Conservation (phyloP, 2,113 vertebrate genomes). For the Scartelaos histophorus region DNA sequence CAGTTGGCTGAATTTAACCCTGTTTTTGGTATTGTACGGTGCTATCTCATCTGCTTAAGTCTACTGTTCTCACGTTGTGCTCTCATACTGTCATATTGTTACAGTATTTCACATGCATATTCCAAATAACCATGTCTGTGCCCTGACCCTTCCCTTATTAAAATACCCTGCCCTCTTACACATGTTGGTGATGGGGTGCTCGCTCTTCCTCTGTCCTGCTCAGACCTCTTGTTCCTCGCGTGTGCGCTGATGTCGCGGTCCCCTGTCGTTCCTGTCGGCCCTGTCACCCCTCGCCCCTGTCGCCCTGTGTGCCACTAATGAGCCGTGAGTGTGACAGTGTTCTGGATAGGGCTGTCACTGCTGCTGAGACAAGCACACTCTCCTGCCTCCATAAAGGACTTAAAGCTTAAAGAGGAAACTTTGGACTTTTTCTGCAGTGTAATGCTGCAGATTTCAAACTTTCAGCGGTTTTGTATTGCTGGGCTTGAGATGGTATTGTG, state of each 20-base stretch:
- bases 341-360: constrained; percentile 41
- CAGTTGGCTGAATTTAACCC: too few relatives aligned
- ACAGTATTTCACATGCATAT: too few relatives aligned
- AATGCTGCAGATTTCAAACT: background rate
- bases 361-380: constrained; percentile 37
- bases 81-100: too few relatives aligned
- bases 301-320: constrained; percentile 53
- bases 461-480: too few relatives aligned
- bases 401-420: background rate
- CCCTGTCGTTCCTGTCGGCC: constrained; percentile 16
- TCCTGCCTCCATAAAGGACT: constrained; percentile 16
- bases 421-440: constrained; percentile 14
- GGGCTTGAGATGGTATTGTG: too few relatives aligned
- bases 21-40: too few relatives aligned
- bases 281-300: constrained; percentile 27
- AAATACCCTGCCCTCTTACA: constrained; percentile 14
- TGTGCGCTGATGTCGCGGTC: constrained; percentile 59
- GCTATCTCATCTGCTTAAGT: too few relatives aligned
- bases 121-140: too few relatives aligned
- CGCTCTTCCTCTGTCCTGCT: constrained; percentile 41
- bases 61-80: too few relatives aligned
- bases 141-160: too few relatives aligned
- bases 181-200: constrained; percentile 13
- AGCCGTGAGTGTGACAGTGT: constrained; percentile 63
- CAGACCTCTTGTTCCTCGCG: constrained; percentile 54